A percentile compares a stretch with the other conserved stretches of the same genome.
Conservation (phyloP, 2,888 invertebrate genomes). For the Barypeithes pellucidus region DNA sequence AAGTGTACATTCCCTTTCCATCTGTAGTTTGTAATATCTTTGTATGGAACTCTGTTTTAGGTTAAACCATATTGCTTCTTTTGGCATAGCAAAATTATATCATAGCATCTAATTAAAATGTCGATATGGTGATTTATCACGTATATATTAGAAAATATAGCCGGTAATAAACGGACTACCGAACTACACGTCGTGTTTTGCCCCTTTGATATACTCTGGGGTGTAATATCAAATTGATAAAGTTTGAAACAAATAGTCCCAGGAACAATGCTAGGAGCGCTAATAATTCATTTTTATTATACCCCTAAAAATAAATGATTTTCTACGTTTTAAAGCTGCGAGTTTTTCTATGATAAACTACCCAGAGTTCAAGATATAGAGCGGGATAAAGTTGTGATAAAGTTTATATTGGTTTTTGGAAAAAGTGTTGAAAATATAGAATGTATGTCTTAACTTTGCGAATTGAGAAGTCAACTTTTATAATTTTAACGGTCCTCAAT, state of each 20-base stretch:
- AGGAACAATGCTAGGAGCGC: slow-evolving; percentile 50
- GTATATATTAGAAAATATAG: slow-evolving; percentile 42
- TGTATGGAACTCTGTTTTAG: too few relatives aligned
- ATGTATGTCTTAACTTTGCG: slow-evolving; percentile 46
- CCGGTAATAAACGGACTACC: slow-evolving; percentile 44
- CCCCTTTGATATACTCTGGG: slow-evolving; percentile 53
- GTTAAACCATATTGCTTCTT: too few relatives aligned
- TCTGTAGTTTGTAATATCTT: too few relatives aligned
- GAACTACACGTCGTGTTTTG: slow-evolving; percentile 44
- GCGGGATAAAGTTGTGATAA: slow-evolving; percentile 48
- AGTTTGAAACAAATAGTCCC: slow-evolving; percentile 53
- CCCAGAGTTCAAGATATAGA: slow-evolving; percentile 46
- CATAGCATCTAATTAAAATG: slow-evolving; percentile 28
- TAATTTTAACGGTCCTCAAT: neutral
- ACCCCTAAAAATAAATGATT: slow-evolving; percentile 52
- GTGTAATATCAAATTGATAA: slow-evolving; percentile 55
- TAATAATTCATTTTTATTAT: slow-evolving; percentile 55
- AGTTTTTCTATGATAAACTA: slow-evolving; percentile 53
- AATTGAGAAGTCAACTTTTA: slow-evolving; percentile 34
- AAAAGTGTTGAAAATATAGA: slow-evolving; percentile 50
- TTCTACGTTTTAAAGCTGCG: slow-evolving; percentile 54
- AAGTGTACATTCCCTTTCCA: too few relatives aligned
- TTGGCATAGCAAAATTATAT: neutral
- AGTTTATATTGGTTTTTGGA: slow-evolving; percentile 51
- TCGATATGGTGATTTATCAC: slow-evolving; percentile 28